Conservation (phyloP, 2,888 invertebrate species). For the Psylliodes chrysocephalus region DNA sequence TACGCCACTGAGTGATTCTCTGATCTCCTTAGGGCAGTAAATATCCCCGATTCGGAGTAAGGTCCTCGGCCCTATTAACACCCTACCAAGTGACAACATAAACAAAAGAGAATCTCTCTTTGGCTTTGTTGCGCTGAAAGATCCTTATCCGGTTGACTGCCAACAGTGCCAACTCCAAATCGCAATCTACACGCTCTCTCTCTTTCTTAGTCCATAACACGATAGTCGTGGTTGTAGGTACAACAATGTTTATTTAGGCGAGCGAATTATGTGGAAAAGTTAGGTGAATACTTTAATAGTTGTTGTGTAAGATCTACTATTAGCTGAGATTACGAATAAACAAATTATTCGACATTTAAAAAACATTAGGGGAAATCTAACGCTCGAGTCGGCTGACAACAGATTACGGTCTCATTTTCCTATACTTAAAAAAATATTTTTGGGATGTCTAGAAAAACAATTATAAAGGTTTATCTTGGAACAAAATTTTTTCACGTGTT, state of each 20-base stretch:
- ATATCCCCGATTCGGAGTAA: constrained; percentile 18
- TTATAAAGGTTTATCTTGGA: no score
- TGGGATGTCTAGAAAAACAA: no score
- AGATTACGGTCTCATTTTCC: no score
- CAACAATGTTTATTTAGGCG: neutral
- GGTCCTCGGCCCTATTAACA: constrained; percentile 28
- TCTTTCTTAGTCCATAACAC: neutral
- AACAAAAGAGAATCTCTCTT: constrained; percentile 26
- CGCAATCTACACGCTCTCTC: constrained; percentile 29
- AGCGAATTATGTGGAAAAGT: neutral
- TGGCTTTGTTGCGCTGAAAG: constrained; percentile 26
- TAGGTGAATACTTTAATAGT: no score
- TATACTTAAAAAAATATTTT: no score
- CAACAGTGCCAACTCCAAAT: constrained; percentile 33
- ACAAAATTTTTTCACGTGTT: no score
- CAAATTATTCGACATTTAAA: no score
- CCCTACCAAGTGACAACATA: constrained; percentile 31
- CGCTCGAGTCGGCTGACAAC: no score
- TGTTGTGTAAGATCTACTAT: no score
- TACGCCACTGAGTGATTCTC: constrained; percentile 3
- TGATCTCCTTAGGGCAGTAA: constrained; percentile 19
- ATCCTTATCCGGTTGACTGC: constrained; percentile 31
- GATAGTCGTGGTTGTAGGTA: neutral
- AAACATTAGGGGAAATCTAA: no score
- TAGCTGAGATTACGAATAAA: no score